Evolutionary conservation across 2,888 invertebrate genomes (phyloP), one percentile per base, ranked within the genome.

Genomic region (Eupeodes latifasciatus): DNA sequence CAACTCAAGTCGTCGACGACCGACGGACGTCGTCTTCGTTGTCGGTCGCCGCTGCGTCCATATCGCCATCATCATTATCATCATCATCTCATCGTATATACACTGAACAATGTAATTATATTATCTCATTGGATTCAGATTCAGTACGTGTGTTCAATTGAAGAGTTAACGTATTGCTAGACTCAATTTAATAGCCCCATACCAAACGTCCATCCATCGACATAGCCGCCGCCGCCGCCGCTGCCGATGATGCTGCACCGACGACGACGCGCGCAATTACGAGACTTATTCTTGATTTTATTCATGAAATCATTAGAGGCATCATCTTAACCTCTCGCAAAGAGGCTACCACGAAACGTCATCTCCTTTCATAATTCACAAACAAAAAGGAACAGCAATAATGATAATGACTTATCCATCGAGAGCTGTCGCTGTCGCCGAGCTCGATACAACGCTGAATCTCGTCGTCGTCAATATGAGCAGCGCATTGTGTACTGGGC

Each of bases 401-500:
- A 81, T 55, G 57, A 55, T 64, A 64, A 81, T 55, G 57, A 72
- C 55, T 72, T 81, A 19, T 57, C 61, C 53, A 72, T 69, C 47
- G 40, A 57, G n/a, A 59, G 91, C 90, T 91, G 91, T 90, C 90
- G 91, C 90, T 82, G 84, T 59, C 1, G 19, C 19, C 19, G 19
- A 19, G 27, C 3, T 27, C 3, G 2, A 27, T 27, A 27, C 27
- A 3, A 27, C 27, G 27, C 27, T 27, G 19, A 0, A 19, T 19
- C 19, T 27, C 27, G 3, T 27, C 27, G 27, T 27, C 27, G 27
- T 27, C 27, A 27, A 27, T 27, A 27, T 27, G 3, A 27, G 27
- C 79, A 40, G 6, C 76, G 59, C 16, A 36, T 57, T 66, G 44
- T 49, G 61, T 80, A 49, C 66, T 90, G 90, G 91, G 89, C 89